Conservation (phyloP, 2,113 vertebrate genomes). For the Columba livia region DNA sequence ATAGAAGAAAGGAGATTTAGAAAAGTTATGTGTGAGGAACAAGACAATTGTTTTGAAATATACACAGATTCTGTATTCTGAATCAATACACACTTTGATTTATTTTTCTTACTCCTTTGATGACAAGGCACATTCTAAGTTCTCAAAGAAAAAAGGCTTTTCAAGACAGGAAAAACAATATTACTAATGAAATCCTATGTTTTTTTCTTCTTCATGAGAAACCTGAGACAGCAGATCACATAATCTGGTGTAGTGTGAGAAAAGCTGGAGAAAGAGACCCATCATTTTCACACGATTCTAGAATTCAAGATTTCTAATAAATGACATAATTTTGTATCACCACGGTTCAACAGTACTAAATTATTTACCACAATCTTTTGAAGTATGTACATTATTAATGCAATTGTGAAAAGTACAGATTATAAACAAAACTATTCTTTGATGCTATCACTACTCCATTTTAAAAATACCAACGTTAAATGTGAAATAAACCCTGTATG, state of each 20-base stretch:
- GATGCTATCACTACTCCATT: background rate
- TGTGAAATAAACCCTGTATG: accelerated
- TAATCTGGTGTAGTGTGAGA: background rate
- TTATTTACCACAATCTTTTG: background rate
- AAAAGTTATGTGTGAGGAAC: background rate
- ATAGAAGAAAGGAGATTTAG: background rate
- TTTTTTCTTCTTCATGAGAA: background rate
- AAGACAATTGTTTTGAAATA: background rate
- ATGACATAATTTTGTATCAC: background rate
- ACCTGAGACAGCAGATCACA: background rate
- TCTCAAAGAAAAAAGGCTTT: background rate
- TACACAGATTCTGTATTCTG: background rate
- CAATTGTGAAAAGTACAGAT: background rate
- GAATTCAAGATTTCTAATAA: background rate
- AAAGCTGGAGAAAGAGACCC: background rate
- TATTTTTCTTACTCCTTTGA: background rate
- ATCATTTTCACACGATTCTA: background rate
- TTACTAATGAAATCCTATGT: background rate
- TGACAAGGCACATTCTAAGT: background rate
- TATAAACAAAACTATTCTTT: background rate
- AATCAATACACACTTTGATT: background rate
- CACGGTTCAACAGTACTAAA: background rate
- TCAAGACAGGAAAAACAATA: background rate
- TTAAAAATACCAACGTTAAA: background rate
- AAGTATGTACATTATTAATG: background rate